Evolutionary conservation across 2,113 vertebrate species (phyloP), one percentile per base, ranked within the genome.

Genomic region (Corynorhinus townsendii): DNA sequence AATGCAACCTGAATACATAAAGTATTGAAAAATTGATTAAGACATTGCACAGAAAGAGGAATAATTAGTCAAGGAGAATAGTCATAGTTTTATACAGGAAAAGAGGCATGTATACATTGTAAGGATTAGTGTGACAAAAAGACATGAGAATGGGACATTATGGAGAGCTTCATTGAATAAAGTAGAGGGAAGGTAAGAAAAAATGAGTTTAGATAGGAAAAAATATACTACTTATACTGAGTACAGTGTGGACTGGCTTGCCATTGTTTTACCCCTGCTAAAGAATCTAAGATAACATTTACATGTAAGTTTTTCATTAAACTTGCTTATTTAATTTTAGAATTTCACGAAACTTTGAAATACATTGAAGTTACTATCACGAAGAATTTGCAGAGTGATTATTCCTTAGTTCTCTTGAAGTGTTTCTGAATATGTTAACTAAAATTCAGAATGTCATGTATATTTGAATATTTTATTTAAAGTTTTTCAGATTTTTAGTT

Each of bases 371-470:
- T 91, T 71, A 86, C 9, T 86, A 14, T 81, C 35, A 19, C 43
- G 16, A 69, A 95, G 76, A 72, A 43, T 86, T 38, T 86, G 52
- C 84, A 66, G 59, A 93, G 22, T 84, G 66, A 75, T 88, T 84
- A 68, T 85, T 72, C 6, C 11, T 75, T 95, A 17, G 7, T 80
- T 93, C n/a, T 47, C 54, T 89, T 71, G 7, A 93, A 76, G 35
- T 94, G 35, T 92, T 94, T 95, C 30, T n/a, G 64, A 84, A 8
- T 91, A 92, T 80, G 35, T 91, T 73, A 88, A 64, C 33, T 86
- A 90, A 76, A 81, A 72, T 73, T 80, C 6, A 68, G 45, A 88
- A 83, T 84, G 59, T 40, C 3, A n/a, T 40, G 26, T 20, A 62
- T 93, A 71, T 88, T 49, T 94, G 85, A 80, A 38, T 54, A 15